phyloP scores from a whole-genome alignment of 2,113 vertebrate genomes.

The Ursus arctos region DNA sequence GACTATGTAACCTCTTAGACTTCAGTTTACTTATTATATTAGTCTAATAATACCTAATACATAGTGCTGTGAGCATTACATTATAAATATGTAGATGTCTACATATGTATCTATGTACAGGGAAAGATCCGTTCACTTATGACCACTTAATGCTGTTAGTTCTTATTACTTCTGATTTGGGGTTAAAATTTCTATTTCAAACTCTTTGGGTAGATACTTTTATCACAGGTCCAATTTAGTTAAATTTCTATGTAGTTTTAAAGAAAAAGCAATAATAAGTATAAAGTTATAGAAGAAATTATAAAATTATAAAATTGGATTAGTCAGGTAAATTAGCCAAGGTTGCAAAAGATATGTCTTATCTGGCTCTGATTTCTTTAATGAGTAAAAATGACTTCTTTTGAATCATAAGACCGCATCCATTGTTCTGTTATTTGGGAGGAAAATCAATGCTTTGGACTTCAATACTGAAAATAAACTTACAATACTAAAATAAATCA shows the following conservation, averaged over 20 bases:
- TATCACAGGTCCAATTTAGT: neutral
- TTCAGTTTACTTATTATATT: neutral
- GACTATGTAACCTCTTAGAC: neutral
- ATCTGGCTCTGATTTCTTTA: neutral
- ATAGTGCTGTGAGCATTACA: neutral
- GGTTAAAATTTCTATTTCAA: neutral
- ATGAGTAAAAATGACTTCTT: neutral
- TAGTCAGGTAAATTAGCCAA: neutral
- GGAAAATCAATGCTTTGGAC: neutral
- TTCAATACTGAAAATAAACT: neutral
- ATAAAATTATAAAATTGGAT: neutral
- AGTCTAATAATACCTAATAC: neutral
- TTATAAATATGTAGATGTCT: neutral
- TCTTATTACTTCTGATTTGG: neutral
- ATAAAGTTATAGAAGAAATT: neutral
- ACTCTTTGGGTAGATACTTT: neutral
- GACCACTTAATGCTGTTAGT: constrained; percentile 1
- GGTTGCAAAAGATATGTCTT: neutral
- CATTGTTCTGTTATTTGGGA: neutral
- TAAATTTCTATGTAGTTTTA: neutral
- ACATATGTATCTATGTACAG: neutral
- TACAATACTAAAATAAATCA: neutral
- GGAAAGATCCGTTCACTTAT: neutral
- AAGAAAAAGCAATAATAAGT: neutral
- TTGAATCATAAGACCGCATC: neutral